Base-by-base conservation (phyloP, 2,888 invertebrate species). In the Suillia variegata region DNA sequence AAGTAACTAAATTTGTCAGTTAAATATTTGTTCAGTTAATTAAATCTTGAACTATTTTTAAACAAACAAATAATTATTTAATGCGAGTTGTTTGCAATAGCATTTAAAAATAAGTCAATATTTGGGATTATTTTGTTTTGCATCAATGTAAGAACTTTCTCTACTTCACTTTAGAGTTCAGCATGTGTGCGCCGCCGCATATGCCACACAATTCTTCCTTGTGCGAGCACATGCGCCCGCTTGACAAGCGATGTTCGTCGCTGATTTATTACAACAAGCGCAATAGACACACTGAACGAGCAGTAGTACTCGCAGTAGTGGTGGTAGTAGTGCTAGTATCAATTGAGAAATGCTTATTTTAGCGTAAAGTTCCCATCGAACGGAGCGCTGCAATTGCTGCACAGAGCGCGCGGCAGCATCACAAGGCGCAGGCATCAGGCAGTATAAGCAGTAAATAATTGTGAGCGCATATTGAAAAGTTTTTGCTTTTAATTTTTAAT, bases 401-500 rank as follows among this genome's bases (percentile, higher is more conserved):
- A n/a, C n/a, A n/a, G n/a, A n/a, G n/a, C n/a, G n/a, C 31, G 6
- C 31, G 6, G 31, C 31, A 8, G 12, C 31, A 31, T 8, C 31
- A 31, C 31, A 31, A 31, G 12, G n/a, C n/a, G n/a, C n/a, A n/a
- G n/a, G n/a, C 10, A 26, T 26, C 38, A 38, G n/a, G 15, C 38
- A 38, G 31, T 12, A 6, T 8, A 8, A 12, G 31, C 12, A 8
- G 31, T 31, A 31, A 31, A 10, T 38, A 38, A 38, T 38, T 38
- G 6, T 38, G 38, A 38, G n/a, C 38, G 38, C n/a, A n/a, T 38
- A 38, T 38, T 38, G 38, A 38, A 38, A 38, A 38, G n/a, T 38
- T 38, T 38, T 38, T 38, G 38, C n/a, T n/a, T n/a, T n/a, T n/a
- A n/a, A n/a, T n/a, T n/a, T n/a, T n/a, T n/a, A n/a, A n/a, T n/a